Evolutionary conservation across 2,797 vertebrate genomes (phyloP).

Genomic region (Muscicapa comitata): DNA sequence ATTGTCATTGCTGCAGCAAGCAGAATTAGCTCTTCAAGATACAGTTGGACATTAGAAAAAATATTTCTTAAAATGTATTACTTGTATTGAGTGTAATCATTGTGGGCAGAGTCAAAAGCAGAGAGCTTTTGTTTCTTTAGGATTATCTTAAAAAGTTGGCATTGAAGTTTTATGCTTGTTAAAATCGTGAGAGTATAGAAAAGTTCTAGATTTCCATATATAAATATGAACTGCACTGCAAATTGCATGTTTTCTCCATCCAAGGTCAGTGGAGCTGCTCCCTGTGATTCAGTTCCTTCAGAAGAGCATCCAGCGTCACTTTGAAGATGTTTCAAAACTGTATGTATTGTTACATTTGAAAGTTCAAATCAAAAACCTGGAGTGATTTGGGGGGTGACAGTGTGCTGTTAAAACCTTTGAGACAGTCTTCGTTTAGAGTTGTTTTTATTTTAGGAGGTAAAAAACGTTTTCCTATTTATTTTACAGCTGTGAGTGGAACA

Average conservation of each 20-base stretch:
- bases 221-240: background rate
- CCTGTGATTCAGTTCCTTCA: slow-evolving; percentile 89
- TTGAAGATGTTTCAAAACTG: slow-evolving; percentile 89
- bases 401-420: fast-evolving
- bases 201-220: background rate
- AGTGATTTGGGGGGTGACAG: background rate
- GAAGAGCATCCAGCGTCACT: slow-evolving; percentile 89
- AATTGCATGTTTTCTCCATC: background rate
- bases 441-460: background rate
- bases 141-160: background rate
- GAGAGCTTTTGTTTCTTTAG: background rate
- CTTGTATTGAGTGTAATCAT: background rate
- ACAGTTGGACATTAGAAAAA: background rate
- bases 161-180: background rate
- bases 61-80: background rate
- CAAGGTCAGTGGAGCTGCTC: slow-evolving; percentile 84
- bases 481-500: slow-evolving; percentile 93
- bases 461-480: background rate
- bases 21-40: background rate
- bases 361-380: background rate
- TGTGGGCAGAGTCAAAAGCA: background rate
- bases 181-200: background rate
- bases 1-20: background rate
- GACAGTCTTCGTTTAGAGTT: background rate
- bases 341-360: slow-evolving; percentile 63